Evolutionary conservation across 2,888 invertebrate genomes (phyloP).

Genomic region (Lacanobia oleracea): DNA sequence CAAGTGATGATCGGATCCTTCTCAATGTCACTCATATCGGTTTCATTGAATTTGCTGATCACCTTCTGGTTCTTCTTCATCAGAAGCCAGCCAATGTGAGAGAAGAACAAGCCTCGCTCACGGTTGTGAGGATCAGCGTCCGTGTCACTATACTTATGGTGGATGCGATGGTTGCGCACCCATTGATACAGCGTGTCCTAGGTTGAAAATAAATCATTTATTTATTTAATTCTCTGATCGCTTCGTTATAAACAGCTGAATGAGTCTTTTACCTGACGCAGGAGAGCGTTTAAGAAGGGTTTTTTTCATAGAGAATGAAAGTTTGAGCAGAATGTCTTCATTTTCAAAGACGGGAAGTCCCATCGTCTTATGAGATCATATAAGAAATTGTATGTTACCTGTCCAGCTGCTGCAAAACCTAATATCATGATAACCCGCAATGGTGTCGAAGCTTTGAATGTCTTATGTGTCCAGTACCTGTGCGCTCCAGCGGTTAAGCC

Average conservation of each 20-base stretch:
- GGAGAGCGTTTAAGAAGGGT: too few relatives aligned
- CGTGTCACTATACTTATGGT: constrained; percentile 32
- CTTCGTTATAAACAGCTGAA: too few relatives aligned
- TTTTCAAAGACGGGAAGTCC: too few relatives aligned
- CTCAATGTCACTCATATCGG: constrained; percentile 32
- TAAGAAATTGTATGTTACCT: constrained; percentile 2
- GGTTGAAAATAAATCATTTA: background rate
- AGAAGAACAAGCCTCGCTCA: constrained; percentile 23
- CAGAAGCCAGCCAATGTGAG: constrained; percentile 30
- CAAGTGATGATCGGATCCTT: constrained; percentile 17
- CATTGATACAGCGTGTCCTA: constrained; percentile 22
- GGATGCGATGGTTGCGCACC: constrained; percentile 23
- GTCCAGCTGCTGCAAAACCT: constrained; percentile 14
- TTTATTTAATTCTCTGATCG: too few relatives aligned
- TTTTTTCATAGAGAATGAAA: too few relatives aligned
- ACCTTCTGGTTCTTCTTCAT: constrained; percentile 33
- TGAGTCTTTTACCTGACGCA: too few relatives aligned
- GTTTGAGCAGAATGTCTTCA: too few relatives aligned
- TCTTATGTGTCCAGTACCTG: constrained; percentile 15
- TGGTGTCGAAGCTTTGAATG: constrained; percentile 26
- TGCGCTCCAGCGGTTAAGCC: constrained; percentile 17
- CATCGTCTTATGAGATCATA: too few relatives aligned
- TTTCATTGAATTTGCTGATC: constrained; percentile 23
- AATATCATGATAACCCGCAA: constrained; percentile 17
- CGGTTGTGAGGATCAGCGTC: constrained; percentile 22